Evolutionary conservation across 2,797 vertebrate genomes (phyloP), one percentile per base, ranked within the genome.

Genomic region (Scolopax rusticola): DNA sequence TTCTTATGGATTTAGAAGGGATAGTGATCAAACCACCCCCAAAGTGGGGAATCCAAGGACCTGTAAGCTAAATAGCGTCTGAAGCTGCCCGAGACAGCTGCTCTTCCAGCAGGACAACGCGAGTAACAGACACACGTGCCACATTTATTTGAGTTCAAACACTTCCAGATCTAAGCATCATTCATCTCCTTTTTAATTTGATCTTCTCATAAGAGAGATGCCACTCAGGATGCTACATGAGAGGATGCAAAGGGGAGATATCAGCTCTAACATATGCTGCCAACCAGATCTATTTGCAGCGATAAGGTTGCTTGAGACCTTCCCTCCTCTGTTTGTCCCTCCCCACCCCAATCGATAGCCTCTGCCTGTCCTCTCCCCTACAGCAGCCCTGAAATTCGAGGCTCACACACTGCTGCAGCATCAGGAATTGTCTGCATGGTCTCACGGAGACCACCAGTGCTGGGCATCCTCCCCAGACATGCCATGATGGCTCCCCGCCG

Each of bases 1-100:
- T 94, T 95, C 82, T 70, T 50, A 59, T 4, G 89, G 86, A 89
- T 94, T 92, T 87, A 57, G 81, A 69, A 96, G 78, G 7, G 71
- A 92, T 36, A 89, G 88, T 15, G 93, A 94, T 95, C 84, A 65
- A 78, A 83, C 47, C 69, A n/a, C 57, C 50, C 38, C 63, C 80
- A 69, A 53, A 32, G 53, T 38, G 69, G 67, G 3, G 67, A 67
- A 91, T 38, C 85, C 63, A 27, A 50, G 79, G 57, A 57, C 74
- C 81, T 82, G 45, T 24, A 30, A 90, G 82, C 27, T 57, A 69
- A 91, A 43, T 0, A 38, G 28, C 84, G 60, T 25, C 89, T 68
- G 73, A 60, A 90, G 63, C 87, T 57, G 47, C 90, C 76, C 1
- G 15, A 84, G 82, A 74, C 53, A 21, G 87, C 68, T 69, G 83